phyloP scores from a whole-genome alignment of 2,888 invertebrate species.

The Agonopterix subpropinquella region DNA sequence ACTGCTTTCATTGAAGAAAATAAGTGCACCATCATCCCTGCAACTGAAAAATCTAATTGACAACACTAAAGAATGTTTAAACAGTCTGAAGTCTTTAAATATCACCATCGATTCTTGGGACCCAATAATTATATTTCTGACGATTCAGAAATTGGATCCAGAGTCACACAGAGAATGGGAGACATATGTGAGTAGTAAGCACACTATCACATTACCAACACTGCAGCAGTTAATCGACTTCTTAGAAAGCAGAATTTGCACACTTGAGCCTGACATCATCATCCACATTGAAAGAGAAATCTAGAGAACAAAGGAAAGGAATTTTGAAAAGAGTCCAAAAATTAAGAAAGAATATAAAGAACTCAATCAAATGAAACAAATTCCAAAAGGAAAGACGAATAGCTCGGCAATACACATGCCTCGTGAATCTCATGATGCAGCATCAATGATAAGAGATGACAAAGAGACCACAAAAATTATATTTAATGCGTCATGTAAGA shows the following conservation, averaged over 20 bases:
- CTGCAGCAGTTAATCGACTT: too few relatives aligned
- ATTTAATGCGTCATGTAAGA: conserved; percentile 17
- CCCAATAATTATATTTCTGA: conserved; percentile 18
- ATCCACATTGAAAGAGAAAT: too few relatives aligned
- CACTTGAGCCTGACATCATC: too few relatives aligned
- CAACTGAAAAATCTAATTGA: conserved; percentile 18
- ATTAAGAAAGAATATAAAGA: not conserved
- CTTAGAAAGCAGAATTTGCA: too few relatives aligned
- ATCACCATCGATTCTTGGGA: conserved; percentile 17
- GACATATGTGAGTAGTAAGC: too few relatives aligned
- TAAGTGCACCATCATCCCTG: conserved; percentile 9
- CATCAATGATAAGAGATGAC: conserved; percentile 16
- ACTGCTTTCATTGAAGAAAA: conserved; percentile 14
- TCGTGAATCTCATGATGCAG: conserved; percentile 19
- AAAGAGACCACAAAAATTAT: conserved; percentile 18
- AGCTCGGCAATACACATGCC: conserved; percentile 9
- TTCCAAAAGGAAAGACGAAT: not conserved
- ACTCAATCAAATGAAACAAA: conserved; percentile 10
- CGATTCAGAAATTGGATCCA: conserved; percentile 18
- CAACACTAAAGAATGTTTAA: conserved; percentile 19
- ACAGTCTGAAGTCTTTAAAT: conserved; percentile 14
- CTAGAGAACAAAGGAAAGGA: too few relatives aligned
- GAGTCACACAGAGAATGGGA: too few relatives aligned
- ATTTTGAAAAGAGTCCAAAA: not conserved
- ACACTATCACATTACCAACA: too few relatives aligned